Evolutionary conservation across 2,113 vertebrate genomes (phyloP), one percentile per base, ranked within the genome.

Genomic region (Bubo scandiacus): DNA sequence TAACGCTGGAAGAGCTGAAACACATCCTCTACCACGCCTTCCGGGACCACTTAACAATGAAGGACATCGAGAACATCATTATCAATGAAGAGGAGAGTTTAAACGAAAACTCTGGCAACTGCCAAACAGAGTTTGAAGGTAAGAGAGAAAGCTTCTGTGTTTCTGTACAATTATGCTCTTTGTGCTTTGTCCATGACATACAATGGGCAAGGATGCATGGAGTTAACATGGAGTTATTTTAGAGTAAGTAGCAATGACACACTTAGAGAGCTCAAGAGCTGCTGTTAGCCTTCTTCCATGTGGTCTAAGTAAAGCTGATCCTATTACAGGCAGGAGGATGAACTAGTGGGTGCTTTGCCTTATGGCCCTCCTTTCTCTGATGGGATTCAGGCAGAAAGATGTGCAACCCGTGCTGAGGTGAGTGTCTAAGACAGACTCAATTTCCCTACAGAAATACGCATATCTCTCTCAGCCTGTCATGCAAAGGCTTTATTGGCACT

Each of bases 51-150:
- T 96, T 99, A 77, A 99, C 99, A 5, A 99, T 99, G 99, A 99
- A 99, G 98, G 99, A 99, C 98, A 99, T 99, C 0, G 99, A 99
- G 97, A 99, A 99, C 98, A 99, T 99, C 97, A 99, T 99, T 97
- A 99, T 99, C 98, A 99, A 99, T 0, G 99, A 99, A 96, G 99
- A 99, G 90, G 99, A 99, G 97, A 99, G 99, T 94, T 97, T 99
- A 90, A 99, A 99, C 10, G 99, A 99, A 94, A 99, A 99, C 97
- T 98, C 99, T 25, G 99, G 99, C 81, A 99, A 99, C 98, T 99
- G 99, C 97, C 99, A 99, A 91, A 99, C 99, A 1, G 99, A 99
- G 97, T 99, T 99, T 92, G 99, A 99, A 97, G 99, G 99, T 98
- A 98, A 98, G 99, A 92, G 98, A 95, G 97, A 82, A 74, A 15